Conservation (phyloP, 2,113 vertebrate species). For the Mungos mungo region DNA sequence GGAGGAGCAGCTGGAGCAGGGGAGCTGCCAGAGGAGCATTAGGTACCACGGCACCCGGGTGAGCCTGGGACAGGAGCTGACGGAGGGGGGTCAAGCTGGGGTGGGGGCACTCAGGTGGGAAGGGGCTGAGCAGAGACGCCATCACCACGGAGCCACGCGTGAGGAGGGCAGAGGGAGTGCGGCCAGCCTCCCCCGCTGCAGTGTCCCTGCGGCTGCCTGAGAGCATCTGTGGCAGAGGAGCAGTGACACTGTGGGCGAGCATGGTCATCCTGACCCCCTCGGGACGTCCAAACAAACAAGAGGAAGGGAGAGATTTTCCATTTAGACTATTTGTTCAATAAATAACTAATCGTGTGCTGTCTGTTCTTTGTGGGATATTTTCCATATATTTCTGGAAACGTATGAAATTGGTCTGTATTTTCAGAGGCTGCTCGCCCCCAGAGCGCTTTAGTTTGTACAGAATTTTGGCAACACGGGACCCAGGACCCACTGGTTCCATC, state of each 20-base stretch:
- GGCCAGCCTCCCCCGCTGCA: not conserved
- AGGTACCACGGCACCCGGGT: not conserved
- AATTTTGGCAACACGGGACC: too few relatives aligned
- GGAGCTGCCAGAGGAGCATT: not conserved
- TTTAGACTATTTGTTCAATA: not conserved
- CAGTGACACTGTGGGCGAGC: fast-evolving
- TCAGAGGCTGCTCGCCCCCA: not conserved
- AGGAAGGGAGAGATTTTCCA: not conserved
- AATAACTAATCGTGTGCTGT: fast-evolving
- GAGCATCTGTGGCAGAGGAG: not conserved
- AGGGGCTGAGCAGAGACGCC: fast-evolving
- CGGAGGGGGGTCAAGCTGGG: not conserved
- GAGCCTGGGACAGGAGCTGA: not conserved
- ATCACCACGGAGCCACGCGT: too few relatives aligned
- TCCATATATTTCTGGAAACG: not conserved
- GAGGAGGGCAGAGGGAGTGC: not conserved
- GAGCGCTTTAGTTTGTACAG: not conserved
- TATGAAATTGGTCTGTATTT: not conserved
- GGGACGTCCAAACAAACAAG: not conserved
- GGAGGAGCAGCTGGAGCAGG: not conserved
- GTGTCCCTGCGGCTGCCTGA: not conserved
- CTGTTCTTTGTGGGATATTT: not conserved
- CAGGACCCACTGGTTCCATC: not conserved
- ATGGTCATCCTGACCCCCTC: fast-evolving
- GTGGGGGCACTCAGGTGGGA: too few relatives aligned